phyloP scores from a whole-genome alignment of 1,140 invertebrate species.

The Drosophila erecta region DNA sequence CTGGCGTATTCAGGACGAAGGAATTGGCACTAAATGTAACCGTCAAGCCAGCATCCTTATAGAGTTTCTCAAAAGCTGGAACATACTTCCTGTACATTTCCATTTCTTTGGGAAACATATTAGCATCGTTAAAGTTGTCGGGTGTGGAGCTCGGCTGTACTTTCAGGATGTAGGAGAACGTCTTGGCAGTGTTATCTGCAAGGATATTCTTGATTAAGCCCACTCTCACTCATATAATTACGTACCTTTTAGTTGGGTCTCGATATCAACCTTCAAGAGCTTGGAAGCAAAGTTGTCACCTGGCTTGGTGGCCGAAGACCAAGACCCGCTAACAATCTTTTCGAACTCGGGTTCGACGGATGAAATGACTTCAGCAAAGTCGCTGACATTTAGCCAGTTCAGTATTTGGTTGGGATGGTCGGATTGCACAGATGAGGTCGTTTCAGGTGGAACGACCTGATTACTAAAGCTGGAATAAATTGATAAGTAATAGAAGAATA shows the following conservation, averaged over 20 bases:
- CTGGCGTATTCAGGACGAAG: slow-evolving; percentile 24
- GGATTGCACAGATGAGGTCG: background rate
- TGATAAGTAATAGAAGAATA: no score
- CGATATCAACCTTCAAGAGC: slow-evolving; percentile 36
- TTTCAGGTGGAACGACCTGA: background rate
- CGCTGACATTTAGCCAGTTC: slow-evolving; percentile 35
- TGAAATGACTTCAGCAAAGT: slow-evolving; percentile 40
- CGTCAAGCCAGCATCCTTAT: slow-evolving; percentile 25
- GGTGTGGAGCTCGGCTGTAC: background rate
- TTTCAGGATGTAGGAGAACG: slow-evolving; percentile 47
- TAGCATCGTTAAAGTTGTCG: slow-evolving; percentile 17
- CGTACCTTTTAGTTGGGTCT: slow-evolving; percentile 39
- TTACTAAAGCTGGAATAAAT: background rate
- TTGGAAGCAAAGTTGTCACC: slow-evolving; percentile 47
- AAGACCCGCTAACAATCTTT: slow-evolving; percentile 34
- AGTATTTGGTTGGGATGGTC: slow-evolving; percentile 1
- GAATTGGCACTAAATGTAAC: slow-evolving; percentile 43
- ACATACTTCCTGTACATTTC: slow-evolving; percentile 42
- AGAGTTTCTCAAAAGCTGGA: slow-evolving; percentile 44
- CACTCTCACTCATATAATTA: background rate
- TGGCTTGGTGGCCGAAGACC: slow-evolving; percentile 38
- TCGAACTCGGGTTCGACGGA: slow-evolving; percentile 41
- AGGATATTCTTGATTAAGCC: background rate
- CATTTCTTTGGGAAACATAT: slow-evolving; percentile 52
- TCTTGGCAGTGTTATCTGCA: slow-evolving; percentile 33